These are phyloP conservation scores for Pseudochirops cupreus DNA, from an alignment of 2,797 vertebrate genomes.

Conservation along the genomic window DNA sequence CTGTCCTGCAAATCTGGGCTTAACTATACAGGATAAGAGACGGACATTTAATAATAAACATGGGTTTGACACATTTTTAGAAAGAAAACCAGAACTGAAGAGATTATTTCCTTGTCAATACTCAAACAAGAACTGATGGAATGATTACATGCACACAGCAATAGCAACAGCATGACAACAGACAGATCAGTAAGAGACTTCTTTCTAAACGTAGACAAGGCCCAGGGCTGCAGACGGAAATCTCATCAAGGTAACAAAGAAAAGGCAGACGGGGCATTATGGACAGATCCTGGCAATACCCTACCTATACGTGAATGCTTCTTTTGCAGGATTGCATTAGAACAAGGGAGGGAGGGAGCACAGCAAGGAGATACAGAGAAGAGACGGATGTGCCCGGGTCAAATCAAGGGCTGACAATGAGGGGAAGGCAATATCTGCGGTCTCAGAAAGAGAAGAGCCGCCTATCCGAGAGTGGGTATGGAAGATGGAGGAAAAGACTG, in stretches of 20 bases:
- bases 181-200: background rate
- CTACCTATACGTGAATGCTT: background rate
- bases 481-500: background rate
- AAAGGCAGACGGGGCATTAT: background rate
- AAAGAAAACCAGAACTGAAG: background rate
- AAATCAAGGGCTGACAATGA: background rate
- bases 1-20: background rate
- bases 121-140: background rate
- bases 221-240: background rate
- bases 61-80: background rate
- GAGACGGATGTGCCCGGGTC: background rate
- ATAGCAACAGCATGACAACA: background rate
- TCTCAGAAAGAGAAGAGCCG: background rate
- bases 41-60: background rate
- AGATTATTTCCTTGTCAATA: background rate
- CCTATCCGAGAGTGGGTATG: background rate
- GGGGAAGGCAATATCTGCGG: background rate
- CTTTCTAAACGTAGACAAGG: background rate
- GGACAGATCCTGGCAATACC: background rate
- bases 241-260: no score
- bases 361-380: background rate
- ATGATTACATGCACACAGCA: background rate
- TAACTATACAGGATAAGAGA: background rate
- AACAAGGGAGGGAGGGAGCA: background rate
- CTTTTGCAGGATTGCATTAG: background rate